Percentiles rank a stretch among this genome's conserved stretches.
Conservation (phyloP, 2,797 vertebrate genomes). For the Malurus leucopterus region DNA sequence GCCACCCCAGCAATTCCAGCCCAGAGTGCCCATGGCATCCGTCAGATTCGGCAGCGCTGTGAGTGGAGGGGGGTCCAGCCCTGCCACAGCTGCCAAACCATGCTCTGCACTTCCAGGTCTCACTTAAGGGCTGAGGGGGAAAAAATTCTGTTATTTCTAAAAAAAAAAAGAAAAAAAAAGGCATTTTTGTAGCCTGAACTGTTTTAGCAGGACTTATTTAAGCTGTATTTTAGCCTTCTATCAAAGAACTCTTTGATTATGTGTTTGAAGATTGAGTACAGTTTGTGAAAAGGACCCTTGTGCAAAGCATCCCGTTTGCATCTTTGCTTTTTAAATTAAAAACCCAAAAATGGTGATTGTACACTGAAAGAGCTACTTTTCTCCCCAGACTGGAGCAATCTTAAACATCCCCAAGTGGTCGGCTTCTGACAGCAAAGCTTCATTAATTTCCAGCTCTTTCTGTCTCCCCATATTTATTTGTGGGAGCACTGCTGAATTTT, state of each 20-base stretch:
- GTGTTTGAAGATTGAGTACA: background rate
- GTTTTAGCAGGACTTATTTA: background rate
- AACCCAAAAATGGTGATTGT: background rate
- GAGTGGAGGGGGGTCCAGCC: background rate
- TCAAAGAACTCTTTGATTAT: background rate
- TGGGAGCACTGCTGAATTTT: background rate
- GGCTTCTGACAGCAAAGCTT: background rate
- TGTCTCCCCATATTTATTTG: background rate
- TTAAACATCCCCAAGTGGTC: background rate
- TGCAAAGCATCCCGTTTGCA: background rate
- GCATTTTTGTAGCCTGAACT: background rate
- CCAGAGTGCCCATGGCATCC: background rate
- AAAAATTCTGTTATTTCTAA: background rate
- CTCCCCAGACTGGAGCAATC: background rate
- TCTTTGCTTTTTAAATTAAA: background rate
- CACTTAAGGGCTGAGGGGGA: background rate
- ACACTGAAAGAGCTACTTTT: background rate
- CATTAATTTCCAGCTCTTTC: background rate
- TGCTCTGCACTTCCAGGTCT: background rate
- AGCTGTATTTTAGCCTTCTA: background rate
- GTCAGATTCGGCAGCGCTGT: accelerated
- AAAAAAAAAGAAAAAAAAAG: background rate
- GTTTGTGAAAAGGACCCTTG: background rate
- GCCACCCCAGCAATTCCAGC: background rate
- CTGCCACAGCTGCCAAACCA: background rate